A percentile compares a stretch with the other conserved stretches of the same genome.
Evolutionary conservation across 2,888 invertebrate genomes (phyloP).

Genomic region (Parnassius apollo): DNA sequence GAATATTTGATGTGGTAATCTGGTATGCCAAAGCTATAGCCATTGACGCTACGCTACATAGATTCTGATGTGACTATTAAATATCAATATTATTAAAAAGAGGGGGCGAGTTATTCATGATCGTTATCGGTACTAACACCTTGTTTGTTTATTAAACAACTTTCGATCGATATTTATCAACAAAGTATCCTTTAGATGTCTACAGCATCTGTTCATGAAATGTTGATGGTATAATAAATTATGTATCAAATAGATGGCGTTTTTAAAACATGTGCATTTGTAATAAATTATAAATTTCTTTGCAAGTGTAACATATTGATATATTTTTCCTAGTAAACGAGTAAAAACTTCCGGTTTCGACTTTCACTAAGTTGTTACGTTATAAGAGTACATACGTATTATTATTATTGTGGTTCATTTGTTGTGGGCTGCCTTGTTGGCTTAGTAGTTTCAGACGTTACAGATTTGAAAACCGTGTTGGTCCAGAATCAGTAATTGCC

Average conservation of each 20-base stretch:
- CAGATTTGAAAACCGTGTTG: no score
- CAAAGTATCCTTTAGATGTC: constrained; percentile 46
- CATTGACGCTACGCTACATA: constrained; percentile 67
- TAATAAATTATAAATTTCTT: no score
- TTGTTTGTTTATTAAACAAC: constrained; percentile 67
- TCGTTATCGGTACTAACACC: constrained; percentile 75
- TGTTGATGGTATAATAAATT: constrained; percentile 13
- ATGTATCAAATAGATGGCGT: background rate
- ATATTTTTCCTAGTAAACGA: no score
- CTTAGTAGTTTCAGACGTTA: no score
- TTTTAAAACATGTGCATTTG: background rate
- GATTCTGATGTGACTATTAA: constrained; percentile 70
- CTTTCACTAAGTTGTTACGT: no score
- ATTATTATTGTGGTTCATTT: no score
- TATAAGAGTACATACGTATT: no score
- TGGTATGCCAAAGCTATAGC: constrained; percentile 65
- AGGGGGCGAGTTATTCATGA: constrained; percentile 58
- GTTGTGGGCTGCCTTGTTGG: no score
- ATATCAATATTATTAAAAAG: constrained; percentile 77
- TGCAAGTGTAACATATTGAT: no score
- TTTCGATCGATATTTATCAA: constrained; percentile 47
- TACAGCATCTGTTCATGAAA: constrained; percentile 58
- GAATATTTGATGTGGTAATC: constrained; percentile 72
- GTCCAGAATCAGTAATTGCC: no score
- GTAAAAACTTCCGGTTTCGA: no score